These are phyloP conservation scores for Agapornis roseicollis DNA, from an alignment of 2,113 vertebrate genomes.

Conservation along the genomic window DNA sequence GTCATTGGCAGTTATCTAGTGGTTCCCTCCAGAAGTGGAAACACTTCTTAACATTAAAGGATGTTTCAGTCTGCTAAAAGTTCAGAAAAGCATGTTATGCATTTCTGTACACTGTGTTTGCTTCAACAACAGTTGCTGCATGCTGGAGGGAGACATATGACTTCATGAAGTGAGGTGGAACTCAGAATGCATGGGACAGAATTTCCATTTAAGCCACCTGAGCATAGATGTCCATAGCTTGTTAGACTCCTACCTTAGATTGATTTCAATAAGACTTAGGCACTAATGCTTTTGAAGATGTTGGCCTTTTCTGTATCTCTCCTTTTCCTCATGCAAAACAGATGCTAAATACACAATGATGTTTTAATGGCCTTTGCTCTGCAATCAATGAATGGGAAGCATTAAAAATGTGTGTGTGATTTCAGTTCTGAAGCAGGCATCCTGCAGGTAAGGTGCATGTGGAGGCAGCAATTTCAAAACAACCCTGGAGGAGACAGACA, in stretches of 20 bases:
- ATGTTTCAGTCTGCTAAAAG: neutral
- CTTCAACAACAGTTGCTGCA: accelerated
- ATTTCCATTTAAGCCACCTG: neutral
- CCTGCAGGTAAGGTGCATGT: neutral
- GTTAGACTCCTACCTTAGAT: neutral
- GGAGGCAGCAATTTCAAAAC: neutral
- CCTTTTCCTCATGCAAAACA: neutral
- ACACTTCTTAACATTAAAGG: neutral
- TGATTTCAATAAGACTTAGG: neutral
- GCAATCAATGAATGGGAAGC: neutral
- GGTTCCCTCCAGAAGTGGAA: neutral
- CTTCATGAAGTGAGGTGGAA: neutral
- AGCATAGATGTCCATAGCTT: neutral
- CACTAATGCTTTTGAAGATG: neutral
- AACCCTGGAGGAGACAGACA: neutral
- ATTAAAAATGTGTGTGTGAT: neutral
- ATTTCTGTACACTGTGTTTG: neutral
- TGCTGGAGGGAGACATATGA: neutral
- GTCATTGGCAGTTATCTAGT: neutral
- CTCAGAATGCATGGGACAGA: neutral
- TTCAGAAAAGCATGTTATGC: neutral
- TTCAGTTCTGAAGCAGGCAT: neutral
- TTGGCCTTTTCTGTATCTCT: neutral
- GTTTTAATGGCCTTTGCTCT: neutral
- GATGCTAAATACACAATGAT: neutral